Base-by-base conservation (phyloP, 2,888 invertebrate genomes). In the Leucophenga montana region DNA sequence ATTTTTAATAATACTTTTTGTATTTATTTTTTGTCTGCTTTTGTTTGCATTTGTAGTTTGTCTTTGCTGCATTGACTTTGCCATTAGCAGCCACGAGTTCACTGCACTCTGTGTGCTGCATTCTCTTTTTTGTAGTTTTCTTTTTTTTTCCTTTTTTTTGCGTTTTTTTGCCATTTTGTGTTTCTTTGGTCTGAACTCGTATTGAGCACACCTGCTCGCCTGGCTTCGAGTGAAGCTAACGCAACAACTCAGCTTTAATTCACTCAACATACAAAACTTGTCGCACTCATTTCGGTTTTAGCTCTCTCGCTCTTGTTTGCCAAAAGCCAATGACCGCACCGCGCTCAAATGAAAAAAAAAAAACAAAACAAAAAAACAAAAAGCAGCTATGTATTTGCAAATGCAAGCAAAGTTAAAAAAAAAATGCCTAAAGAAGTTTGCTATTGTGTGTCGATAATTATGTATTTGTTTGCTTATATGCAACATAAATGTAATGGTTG, bases 301-400 rank as follows among this genome's bases (percentile, higher is more conserved):
- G 33, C 54, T 57, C 50, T 44, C 50, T 67, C 11, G 66, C 70
- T 27, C 46, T 57, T 67, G 46, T 62, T 57, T 66, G 65, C 57
- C 65, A 66, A 69, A 77, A 77, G 80, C 74, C 85, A 82, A 84
- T 84, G 83, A 84, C 82, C 83, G 85, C 82, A n/a, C n/a, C n/a
- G n/a, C n/a, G 83, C 27, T 57, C 68, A 50, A 44, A 53, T 8
- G 22, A 0, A 61, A 27, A 31, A 57, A 11, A 57, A 31, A 14
- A 9, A 57, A 20, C 8, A 27, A 18, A 44, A 5, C 39, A 31
- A 61, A 53, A 20, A n/a, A n/a, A n/a, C n/a, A n/a, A n/a, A n/a
- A n/a, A n/a, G n/a, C n/a, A n/a, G 20, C 53, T 54, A 13, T n/a
- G 79, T n/a, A 46, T 18, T 56, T 22, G 50, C 67, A 14, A 50